Base-by-base conservation (phyloP, 2,113 vertebrate species). In the Pelobates fuscus region DNA sequence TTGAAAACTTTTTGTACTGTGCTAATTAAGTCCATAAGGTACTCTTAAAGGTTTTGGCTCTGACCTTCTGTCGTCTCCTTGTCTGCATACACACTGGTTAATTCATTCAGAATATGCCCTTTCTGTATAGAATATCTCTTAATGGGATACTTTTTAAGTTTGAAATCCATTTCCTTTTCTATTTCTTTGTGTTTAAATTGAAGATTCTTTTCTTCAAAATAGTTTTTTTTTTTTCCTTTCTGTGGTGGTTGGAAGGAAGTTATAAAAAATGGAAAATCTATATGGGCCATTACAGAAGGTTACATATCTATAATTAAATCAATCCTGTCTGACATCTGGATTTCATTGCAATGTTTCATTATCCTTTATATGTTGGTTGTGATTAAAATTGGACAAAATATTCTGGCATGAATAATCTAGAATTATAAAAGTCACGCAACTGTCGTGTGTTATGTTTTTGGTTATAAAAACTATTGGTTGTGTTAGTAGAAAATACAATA, bases 11-110 rank as follows among this genome's bases (percentile, higher is more conserved):
- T 76, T 67, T 76, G 82, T 86, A 81, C 80, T 83, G 80, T 32
- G 68, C 21, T 82, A 85, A 86, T 86, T 79, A 83, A 83, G 78
- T 82, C 79, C 80, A 78, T 79, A 78, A 84, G 83, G 81, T 78
- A 32, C 54, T 67, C 24, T 67, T 76, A 59, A 59, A 66, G 59
- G 24, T 24, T 25, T 62, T 62, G 59, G 41, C 70, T 71, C 65
- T 75, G 75, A 78, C 74, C 55, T 44, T 0, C 77, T 79, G 71
- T 80, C 61, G 0, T 84, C 82, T 82, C 59, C 67, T 32, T 82
- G 77, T 83, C 81, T 83, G 73, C 75, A 65, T 61, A 81, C 79
- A 83, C 78, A 72, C n/a, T 63, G 70, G 59, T 25, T 80, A 84
- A 82, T 82, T 81, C 78, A 81, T 78, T 17, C 46, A 80, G 60